These are phyloP conservation scores for Ochropleura plecta DNA, from an alignment of 2,888 invertebrate species.

Conservation along the genomic window DNA sequence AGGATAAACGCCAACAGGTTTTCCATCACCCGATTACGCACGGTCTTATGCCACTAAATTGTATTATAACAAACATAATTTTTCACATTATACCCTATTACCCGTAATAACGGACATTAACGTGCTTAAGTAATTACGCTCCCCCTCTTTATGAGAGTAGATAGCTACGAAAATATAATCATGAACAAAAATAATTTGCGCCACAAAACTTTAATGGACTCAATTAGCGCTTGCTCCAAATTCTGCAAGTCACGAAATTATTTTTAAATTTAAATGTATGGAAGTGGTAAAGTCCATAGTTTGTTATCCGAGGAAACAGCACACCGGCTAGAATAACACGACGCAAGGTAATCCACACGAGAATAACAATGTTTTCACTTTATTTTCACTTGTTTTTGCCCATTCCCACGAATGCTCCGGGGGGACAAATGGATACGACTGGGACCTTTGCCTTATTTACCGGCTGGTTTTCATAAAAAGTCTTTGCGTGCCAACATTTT, in stretches of 20 bases:
- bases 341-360: constrained; percentile 84
- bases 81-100: constrained; percentile 66
- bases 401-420: constrained; percentile 81
- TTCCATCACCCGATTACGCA: constrained; percentile 53
- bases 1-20: background rate
- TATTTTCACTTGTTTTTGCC: constrained; percentile 87
- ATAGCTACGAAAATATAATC: constrained; percentile 70
- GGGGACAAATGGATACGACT: constrained; percentile 81
- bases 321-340: constrained; percentile 77
- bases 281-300: constrained; percentile 75
- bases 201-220: constrained; percentile 76
- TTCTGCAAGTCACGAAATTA: constrained; percentile 72
- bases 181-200: constrained; percentile 70
- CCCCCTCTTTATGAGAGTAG: constrained; percentile 66
- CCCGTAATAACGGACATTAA: constrained; percentile 64
- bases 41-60: constrained; percentile 65
- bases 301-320: constrained; percentile 76
- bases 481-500: constrained; percentile 69
- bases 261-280: constrained; percentile 78
- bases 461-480: constrained; percentile 76
- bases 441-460: constrained; percentile 82
- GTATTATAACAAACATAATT: constrained; percentile 64
- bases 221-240: constrained; percentile 74
- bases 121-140: constrained; percentile 65
- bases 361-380: constrained; percentile 88